Evolutionary conservation across 2,888 invertebrate genomes (phyloP).

Genomic region (Diploptera punctata): DNA sequence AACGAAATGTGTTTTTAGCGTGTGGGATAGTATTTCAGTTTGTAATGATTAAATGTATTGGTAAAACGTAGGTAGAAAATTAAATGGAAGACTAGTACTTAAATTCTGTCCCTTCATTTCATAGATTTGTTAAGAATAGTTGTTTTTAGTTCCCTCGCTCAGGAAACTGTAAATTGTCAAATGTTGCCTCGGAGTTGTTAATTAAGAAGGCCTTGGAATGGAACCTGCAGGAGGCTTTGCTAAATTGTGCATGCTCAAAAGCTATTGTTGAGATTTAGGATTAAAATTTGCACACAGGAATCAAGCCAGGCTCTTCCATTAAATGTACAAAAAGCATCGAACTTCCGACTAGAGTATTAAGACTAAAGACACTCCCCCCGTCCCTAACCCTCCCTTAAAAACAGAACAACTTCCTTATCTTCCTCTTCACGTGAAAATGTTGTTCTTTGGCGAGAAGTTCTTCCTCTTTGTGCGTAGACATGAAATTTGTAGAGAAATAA

Average conservation of each 20-base stretch:
- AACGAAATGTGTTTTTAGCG: no score
- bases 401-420: conserved; percentile 23
- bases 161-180: neutral
- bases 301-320: neutral
- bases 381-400: neutral
- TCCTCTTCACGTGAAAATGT: neutral
- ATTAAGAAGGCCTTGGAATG: neutral
- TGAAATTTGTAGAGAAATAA: neutral
- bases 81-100: no score
- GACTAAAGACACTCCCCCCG: neutral
- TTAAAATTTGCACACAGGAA: conserved; percentile 12
- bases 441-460: neutral
- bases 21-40: no score
- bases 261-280: conserved; percentile 18
- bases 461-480: neutral
- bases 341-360: conserved; percentile 9
- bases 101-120: no score
- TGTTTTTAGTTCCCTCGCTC: neutral
- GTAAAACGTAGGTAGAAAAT: no score
- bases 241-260: conserved; percentile 16
- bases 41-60: no score
- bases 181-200: neutral
- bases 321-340: conserved; percentile 18
- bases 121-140: no score
- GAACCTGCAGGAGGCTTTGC: neutral